Evolutionary conservation across 2,888 invertebrate species (phyloP).

Genomic region (Napeogenes sylphis): DNA sequence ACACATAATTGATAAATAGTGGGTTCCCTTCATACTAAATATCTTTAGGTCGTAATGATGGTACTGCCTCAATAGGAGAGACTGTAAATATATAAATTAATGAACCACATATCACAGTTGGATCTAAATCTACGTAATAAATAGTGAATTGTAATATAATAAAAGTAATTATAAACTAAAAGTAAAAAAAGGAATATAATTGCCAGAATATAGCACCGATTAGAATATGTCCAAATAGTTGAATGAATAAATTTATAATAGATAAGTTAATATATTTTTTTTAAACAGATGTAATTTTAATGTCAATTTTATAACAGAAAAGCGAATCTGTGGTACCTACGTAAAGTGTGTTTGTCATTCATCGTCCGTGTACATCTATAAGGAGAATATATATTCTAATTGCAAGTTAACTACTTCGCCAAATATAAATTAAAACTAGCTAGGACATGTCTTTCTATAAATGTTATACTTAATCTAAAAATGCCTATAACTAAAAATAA

Average conservation of each 20-base stretch:
- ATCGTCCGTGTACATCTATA: too few species aligned
- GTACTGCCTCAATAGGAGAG: slow-evolving; percentile 21
- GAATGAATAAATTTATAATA: neutral
- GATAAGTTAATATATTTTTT: too few species aligned
- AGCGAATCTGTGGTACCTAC: too few species aligned
- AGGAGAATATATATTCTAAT: too few species aligned
- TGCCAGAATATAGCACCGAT: slow-evolving; percentile 26
- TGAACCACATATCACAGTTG: slow-evolving; percentile 61
- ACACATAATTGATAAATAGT: slow-evolving; percentile 14
- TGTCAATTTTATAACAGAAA: too few species aligned
- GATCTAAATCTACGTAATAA: slow-evolving; percentile 52
- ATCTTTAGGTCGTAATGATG: slow-evolving; percentile 1
- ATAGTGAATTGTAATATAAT: slow-evolving; percentile 21
- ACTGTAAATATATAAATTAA: slow-evolving; percentile 26
- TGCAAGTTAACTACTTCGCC: too few species aligned
- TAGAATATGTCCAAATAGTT: slow-evolving; percentile 6
- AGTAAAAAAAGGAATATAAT: slow-evolving; percentile 3
- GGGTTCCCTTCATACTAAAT: neutral
- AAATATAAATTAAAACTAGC: neutral
- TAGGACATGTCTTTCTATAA: neutral
- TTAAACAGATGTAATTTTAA: too few species aligned
- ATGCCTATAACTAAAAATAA: slow-evolving; percentile 21
- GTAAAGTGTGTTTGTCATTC: too few species aligned
- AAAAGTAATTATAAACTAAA: slow-evolving; percentile 4
- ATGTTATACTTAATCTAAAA: slow-evolving; percentile 20